Percentiles rank a stretch among this genome's conserved stretches.
These are phyloP conservation scores for Apostichopus californicus DNA, from an alignment of 35 echinoderm and acorn worm species.

Conservation along the genomic window DNA sequence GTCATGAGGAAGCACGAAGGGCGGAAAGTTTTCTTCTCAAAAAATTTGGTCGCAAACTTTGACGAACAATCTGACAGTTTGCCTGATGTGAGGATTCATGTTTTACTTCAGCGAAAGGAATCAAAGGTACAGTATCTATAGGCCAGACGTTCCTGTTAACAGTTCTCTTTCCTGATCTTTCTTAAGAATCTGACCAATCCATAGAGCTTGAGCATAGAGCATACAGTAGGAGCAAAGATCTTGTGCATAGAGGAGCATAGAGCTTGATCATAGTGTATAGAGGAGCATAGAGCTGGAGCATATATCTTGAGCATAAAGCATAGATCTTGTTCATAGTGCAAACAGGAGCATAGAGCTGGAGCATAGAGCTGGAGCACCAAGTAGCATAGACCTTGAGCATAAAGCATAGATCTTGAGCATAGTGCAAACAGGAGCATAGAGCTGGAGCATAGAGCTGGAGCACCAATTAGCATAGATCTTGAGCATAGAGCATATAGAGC, in stretches of 20 bases:
- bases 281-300: no score
- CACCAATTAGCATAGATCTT: neutral
- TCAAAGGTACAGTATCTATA: neutral
- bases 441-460: no score
- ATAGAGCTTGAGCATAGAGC: no score
- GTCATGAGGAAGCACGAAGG: slow-evolving; percentile 17
- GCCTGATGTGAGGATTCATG: neutral
- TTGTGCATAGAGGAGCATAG: neutral
- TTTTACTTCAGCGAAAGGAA: neutral
- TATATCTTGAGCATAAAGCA: no score
- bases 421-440: neutral
- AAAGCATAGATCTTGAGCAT: neutral
- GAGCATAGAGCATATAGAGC: no score
- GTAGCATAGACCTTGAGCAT: neutral
- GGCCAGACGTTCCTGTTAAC: no score
- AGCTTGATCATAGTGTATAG: no score
- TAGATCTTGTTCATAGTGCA: no score
- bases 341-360: neutral
- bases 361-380: neutral
- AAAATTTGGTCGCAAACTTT: neutral
- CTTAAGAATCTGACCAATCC: no score
- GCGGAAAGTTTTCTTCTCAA: neutral
- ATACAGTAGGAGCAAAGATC: no score
- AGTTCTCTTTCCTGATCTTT: no score
- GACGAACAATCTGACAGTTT: neutral